Conservation (phyloP, 2,113 vertebrate genomes). For the Junco hyemalis region DNA sequence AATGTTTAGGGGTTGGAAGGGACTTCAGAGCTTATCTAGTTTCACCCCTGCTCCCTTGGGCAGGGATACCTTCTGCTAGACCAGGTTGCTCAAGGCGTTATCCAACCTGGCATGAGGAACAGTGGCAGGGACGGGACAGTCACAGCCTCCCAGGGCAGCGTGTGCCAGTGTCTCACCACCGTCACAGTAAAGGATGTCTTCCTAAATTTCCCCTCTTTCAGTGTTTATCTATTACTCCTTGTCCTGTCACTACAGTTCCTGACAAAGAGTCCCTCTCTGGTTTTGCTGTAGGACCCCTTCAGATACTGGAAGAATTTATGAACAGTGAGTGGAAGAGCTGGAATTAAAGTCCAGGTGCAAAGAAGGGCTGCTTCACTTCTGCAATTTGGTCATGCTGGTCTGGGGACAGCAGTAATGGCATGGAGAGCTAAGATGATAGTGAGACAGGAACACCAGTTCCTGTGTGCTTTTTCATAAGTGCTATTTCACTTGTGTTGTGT, state of each 20-base stretch:
- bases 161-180: not conserved
- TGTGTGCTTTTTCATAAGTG: not conserved
- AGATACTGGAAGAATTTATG: not conserved
- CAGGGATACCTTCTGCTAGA: not conserved
- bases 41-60: fast-evolving
- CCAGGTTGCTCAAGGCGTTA: not conserved
- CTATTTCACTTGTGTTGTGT: fast-evolving
- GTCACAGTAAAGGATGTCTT: not conserved
- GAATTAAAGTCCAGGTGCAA: not conserved
- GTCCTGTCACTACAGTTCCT: not conserved
- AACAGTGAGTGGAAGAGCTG: not conserved
- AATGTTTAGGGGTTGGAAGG: not conserved
- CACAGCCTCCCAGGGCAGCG: not conserved
- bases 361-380: not conserved
- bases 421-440: not conserved
- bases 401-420: not conserved
- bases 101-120: not conserved
- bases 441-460: not conserved
- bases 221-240: not conserved
- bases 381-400: fast-evolving
- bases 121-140: not conserved
- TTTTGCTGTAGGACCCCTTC: not conserved
- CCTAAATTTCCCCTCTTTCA: not conserved
- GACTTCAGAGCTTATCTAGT: not conserved
- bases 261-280: not conserved